phyloP scores from a whole-genome alignment of 2,113 vertebrate species.

The Amazona guildingii region DNA sequence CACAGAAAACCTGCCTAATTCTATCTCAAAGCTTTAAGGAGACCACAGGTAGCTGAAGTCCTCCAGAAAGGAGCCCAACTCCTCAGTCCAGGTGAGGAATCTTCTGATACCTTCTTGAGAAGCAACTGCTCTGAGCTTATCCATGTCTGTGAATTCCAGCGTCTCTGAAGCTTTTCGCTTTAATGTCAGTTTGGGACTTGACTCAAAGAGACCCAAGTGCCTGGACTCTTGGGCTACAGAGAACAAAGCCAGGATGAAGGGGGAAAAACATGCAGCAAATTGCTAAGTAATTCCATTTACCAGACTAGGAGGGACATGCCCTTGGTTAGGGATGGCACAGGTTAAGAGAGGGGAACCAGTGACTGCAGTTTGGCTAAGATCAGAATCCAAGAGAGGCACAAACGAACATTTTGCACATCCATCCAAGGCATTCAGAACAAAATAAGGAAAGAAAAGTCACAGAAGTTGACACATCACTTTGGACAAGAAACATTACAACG shows the following conservation, averaged over 20 bases:
- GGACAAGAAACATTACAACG: constrained; percentile 60
- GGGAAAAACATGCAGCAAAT: constrained; percentile 57
- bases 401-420: constrained; percentile 55
- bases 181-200: constrained; percentile 28
- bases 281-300: constrained; percentile 55
- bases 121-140: constrained; percentile 3
- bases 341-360: neutral
- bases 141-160: constrained; percentile 10
- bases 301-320: constrained; percentile 46
- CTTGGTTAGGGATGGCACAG: constrained; percentile 13
- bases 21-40: neutral
- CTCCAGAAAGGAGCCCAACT: neutral
- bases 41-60: neutral
- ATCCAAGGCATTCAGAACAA: constrained; percentile 69
- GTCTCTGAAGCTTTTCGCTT: neutral
- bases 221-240: neutral
- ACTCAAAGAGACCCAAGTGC: constrained; percentile 24
- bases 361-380: constrained; percentile 34
- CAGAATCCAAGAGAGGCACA: constrained; percentile 66
- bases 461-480: constrained; percentile 60
- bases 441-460: constrained; percentile 28
- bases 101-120: neutral
- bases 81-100: constrained; percentile 4
- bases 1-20: constrained; percentile 7
- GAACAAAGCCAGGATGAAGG: constrained; percentile 50